phyloP scores from a whole-genome alignment of 2,888 invertebrate genomes.

The Nemapogon koenigi region DNA sequence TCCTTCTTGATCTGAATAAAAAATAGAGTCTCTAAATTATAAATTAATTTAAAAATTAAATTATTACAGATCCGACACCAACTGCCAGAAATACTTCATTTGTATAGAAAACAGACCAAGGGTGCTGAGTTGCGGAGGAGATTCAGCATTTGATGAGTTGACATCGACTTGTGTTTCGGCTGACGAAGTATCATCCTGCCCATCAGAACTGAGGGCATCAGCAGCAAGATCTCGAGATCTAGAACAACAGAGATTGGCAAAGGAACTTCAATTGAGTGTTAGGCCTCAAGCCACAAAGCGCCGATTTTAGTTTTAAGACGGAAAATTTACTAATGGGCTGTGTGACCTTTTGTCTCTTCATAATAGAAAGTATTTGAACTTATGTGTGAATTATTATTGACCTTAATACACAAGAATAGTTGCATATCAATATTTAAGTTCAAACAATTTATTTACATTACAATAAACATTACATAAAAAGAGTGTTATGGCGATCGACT shows the following conservation, averaged over 20 bases:
- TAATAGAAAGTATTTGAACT: no score
- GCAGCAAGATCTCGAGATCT: constrained; percentile 35
- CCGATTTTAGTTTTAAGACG: constrained; percentile 1
- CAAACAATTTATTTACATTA: no score
- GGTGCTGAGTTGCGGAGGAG: constrained; percentile 76
- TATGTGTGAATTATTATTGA: no score
- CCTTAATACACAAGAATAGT: no score
- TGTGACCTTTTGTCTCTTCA: no score
- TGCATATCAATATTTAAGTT: no score
- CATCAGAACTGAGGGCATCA: constrained; percentile 33
- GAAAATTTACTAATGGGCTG: neutral
- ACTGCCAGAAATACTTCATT: constrained; percentile 82
- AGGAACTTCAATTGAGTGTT: constrained; percentile 29
- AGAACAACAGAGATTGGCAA: constrained; percentile 31
- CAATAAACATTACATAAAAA: no score
- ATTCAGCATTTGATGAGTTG: constrained; percentile 78
- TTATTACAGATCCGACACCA: constrained; percentile 58
- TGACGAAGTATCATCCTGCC: constrained; percentile 77
- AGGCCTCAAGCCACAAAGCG: constrained; percentile 7
- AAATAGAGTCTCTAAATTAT: no score
- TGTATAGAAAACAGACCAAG: constrained; percentile 79
- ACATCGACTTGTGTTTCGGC: constrained; percentile 76
- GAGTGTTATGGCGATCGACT: no score
- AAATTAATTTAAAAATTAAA: no score
- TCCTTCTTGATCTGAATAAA: no score